phyloP scores from a whole-genome alignment of 2,888 invertebrate species.

The Athetis lepigone region DNA sequence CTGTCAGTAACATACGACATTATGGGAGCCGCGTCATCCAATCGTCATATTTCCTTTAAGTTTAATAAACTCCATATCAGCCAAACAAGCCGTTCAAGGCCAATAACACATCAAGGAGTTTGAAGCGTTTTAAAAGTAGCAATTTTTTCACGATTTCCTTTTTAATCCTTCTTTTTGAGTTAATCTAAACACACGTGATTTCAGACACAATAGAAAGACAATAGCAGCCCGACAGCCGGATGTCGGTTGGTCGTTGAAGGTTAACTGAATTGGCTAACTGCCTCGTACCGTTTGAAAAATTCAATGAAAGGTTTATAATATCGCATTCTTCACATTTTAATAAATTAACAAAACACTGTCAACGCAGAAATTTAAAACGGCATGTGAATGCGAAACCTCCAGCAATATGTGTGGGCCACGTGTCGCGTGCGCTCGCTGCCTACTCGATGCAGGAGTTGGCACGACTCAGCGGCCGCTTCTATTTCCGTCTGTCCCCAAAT shows the following conservation, averaged over 20 bases:
- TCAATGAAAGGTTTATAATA: neutral
- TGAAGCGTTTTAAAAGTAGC: too few relatives aligned
- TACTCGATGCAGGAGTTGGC: conserved; percentile 84
- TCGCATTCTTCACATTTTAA: conserved; percentile 2
- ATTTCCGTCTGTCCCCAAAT: conserved; percentile 88
- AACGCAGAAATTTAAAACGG: conserved; percentile 51
- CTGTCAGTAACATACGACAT: neutral
- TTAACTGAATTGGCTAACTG: neutral
- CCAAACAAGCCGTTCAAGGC: too few relatives aligned
- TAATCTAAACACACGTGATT: too few relatives aligned
- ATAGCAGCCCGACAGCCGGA: too few relatives aligned
- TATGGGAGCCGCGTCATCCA: neutral
- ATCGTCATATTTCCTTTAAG: neutral
- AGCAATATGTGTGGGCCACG: conserved; percentile 78
- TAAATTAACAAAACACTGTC: conserved; percentile 11
- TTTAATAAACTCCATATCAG: neutral
- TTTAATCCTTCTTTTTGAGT: too few relatives aligned
- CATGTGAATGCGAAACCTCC: conserved; percentile 67
- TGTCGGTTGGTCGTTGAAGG: too few relatives aligned
- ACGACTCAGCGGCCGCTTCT: conserved; percentile 82
- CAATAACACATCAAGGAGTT: too few relatives aligned
- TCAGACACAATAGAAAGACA: too few relatives aligned
- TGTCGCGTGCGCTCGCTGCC: conserved; percentile 77
- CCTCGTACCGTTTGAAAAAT: neutral
- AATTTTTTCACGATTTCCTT: too few relatives aligned